Percentiles rank a stretch among this genome's conserved stretches.
These are phyloP conservation scores for Brachionus plicatilis DNA, from an alignment of 1,140 invertebrate species.

Conservation along the genomic window DNA sequence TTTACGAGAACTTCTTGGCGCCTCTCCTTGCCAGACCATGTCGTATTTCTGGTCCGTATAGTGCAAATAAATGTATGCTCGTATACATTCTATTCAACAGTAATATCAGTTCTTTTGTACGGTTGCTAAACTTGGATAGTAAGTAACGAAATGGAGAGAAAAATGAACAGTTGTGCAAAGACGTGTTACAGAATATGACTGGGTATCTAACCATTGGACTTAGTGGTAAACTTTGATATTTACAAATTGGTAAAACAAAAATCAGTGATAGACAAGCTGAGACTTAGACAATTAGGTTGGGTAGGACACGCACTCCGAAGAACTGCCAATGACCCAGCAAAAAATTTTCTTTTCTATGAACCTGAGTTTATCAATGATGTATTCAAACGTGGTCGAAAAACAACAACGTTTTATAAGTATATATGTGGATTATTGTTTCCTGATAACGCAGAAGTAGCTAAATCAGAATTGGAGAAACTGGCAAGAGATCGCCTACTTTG, in stretches of 20 bases:
- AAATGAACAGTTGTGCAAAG: neutral
- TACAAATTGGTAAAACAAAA: no score
- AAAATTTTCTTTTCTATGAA: neutral
- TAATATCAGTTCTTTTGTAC: no score
- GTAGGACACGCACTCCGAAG: neutral
- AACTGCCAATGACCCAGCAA: neutral
- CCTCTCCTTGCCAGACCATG: no score
- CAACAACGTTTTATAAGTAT: neutral
- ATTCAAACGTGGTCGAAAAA: neutral
- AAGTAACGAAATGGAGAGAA: no score
- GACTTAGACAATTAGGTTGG: neutral
- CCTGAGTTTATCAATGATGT: neutral
- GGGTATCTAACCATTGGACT: neutral
- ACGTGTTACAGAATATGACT: neutral
- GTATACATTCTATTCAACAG: no score
- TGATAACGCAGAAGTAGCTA: neutral
- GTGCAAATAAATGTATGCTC: no score
- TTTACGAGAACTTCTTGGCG: no score
- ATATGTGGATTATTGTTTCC: neutral
- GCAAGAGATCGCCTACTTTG: neutral
- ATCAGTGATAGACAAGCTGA: neutral
- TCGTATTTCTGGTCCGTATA: no score
- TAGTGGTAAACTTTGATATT: neutral
- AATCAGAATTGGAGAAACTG: neutral
- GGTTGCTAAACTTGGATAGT: no score